A percentile compares a stretch with the other conserved stretches of the same genome.
Evolutionary conservation across 2,888 invertebrate genomes (phyloP).

Genomic region (Hirtodrosophila alboralis): DNA sequence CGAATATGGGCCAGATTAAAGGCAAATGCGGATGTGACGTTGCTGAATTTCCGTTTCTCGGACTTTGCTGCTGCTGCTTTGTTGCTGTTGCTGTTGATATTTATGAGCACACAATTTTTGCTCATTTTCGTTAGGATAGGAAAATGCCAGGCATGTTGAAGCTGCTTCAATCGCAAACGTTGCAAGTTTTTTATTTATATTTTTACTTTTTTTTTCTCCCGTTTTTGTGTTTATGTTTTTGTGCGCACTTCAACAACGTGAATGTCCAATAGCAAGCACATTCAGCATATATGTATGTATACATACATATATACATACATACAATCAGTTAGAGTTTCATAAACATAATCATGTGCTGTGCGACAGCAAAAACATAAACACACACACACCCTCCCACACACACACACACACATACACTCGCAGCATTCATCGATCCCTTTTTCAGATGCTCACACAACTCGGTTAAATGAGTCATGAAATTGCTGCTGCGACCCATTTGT

Average conservation of each 20-base stretch:
- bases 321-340: conserved; percentile 47
- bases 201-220: conserved; percentile 53
- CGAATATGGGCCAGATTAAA: conserved; percentile 63
- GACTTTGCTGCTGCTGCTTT: conserved; percentile 19
- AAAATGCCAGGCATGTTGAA: conserved; percentile 12
- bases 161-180: conserved; percentile 44
- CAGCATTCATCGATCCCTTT: conserved; percentile 72
- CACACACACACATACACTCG: conserved; percentile 12
- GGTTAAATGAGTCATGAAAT: conserved; percentile 79
- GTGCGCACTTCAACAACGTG: conserved; percentile 65
- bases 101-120: conserved; percentile 51
- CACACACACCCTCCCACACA: conserved; percentile 11
- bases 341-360: conserved; percentile 71
- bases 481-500: conserved; percentile 73
- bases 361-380: conserved; percentile 38
- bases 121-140: conserved; percentile 31
- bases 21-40: conserved; percentile 69
- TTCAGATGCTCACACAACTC: conserved; percentile 57
- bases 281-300: conserved; percentile 21
- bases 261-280: conserved; percentile 53
- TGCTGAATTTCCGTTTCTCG: conserved; percentile 63
- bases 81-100: conserved; percentile 49
- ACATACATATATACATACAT: conserved; percentile 11
- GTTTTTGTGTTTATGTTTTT: conserved; percentile 75
- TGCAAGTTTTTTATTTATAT: conserved; percentile 60